These are phyloP conservation scores for Ictidomys tridecemlineatus DNA, from an alignment of 2,113 vertebrate genomes.

Conservation along the genomic window DNA sequence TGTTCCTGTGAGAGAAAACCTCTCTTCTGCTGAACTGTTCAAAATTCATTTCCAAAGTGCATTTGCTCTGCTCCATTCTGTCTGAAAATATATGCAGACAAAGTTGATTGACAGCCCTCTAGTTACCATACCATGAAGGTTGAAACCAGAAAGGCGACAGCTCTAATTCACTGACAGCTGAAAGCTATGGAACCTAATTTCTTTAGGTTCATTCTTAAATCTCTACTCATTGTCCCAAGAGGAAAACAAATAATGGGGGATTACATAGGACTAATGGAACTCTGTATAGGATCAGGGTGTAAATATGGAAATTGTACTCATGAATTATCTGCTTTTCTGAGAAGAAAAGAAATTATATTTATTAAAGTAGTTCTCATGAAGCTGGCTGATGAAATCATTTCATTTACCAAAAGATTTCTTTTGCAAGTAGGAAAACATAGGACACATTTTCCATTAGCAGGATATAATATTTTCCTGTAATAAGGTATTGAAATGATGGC, in stretches of 20 bases:
- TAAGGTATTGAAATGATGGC: neutral
- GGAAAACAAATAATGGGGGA: constrained; percentile 74
- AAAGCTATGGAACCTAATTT: constrained; percentile 74
- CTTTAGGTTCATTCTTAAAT: constrained; percentile 63
- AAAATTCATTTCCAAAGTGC: constrained; percentile 75
- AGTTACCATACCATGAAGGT: constrained; percentile 60
- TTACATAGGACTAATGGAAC: constrained; percentile 55
- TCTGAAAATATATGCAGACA: constrained; percentile 72
- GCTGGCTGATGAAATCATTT: constrained; percentile 28
- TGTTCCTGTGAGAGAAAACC: constrained; percentile 72
- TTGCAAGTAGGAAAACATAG: neutral
- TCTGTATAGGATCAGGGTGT: constrained; percentile 23
- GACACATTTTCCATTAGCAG: neutral
- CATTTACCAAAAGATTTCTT: constrained; percentile 15
- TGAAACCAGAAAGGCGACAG: constrained; percentile 50
- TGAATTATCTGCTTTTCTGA: neutral
- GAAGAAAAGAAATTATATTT: constrained; percentile 48
- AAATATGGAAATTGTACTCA: constrained; percentile 60
- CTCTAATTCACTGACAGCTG: constrained; percentile 67
- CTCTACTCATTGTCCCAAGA: constrained; percentile 58
- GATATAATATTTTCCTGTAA: neutral
- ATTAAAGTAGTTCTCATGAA: constrained; percentile 38
- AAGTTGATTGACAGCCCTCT: constrained; percentile 78
- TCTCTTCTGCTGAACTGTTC: constrained; percentile 69
- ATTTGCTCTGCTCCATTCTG: constrained; percentile 58